Percentiles rank a stretch among this genome's conserved stretches.
Evolutionary conservation across 2,888 invertebrate species (phyloP).

Genomic region (Apamea epomidion): DNA sequence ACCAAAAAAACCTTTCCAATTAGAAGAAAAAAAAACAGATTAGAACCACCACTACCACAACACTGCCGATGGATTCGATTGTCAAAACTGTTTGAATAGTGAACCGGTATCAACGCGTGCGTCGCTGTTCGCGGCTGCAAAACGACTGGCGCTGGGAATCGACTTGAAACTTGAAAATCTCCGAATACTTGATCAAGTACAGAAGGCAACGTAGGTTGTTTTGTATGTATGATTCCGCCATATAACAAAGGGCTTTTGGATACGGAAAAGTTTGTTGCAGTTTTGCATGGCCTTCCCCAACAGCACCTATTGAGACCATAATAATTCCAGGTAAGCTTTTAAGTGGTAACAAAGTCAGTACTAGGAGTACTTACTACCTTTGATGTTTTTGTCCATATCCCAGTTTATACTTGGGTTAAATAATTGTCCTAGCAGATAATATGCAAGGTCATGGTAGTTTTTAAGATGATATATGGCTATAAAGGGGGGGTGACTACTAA

Average conservation of each 20-base stretch:
- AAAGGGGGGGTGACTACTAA: background rate
- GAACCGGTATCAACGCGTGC: constrained; percentile 32
- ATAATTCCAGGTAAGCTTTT: background rate
- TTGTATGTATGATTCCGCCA: constrained; percentile 30
- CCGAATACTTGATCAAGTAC: constrained; percentile 51
- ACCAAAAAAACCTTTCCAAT: constrained; percentile 45
- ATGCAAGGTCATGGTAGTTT: too few relatives aligned
- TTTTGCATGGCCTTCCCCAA: background rate
- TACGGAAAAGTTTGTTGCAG: background rate
- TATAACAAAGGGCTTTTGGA: constrained; percentile 15
- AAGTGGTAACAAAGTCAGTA: background rate
- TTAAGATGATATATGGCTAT: background rate
- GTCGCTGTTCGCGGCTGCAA: constrained; percentile 42
- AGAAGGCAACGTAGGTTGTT: constrained; percentile 9
- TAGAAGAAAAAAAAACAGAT: constrained; percentile 26
- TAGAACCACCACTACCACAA: constrained; percentile 54
- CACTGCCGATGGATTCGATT: constrained; percentile 47
- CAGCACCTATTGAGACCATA: background rate
- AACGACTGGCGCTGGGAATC: constrained; percentile 35
- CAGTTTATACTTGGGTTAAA: background rate
- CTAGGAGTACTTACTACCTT: background rate
- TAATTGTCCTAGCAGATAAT: background rate
- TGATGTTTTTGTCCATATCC: background rate
- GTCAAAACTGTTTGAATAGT: constrained; percentile 35
- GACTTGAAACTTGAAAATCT: constrained; percentile 19